Percentiles rank a stretch among this genome's conserved stretches.
Conservation (phyloP, 2,113 vertebrate genomes). For the Isurus oxyrinchus region DNA sequence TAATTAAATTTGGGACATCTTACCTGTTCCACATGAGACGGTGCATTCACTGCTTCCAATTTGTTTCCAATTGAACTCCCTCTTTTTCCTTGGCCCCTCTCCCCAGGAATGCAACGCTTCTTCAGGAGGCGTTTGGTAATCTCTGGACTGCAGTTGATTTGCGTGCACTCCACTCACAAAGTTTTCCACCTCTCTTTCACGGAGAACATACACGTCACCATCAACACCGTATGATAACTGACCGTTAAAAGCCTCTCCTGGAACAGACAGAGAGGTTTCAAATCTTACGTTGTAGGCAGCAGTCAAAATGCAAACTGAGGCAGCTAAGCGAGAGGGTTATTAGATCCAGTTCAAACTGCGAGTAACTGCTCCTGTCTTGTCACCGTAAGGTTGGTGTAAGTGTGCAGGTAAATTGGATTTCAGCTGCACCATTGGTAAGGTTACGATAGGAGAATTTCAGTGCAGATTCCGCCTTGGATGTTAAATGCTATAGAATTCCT, state of each 20-base stretch:
- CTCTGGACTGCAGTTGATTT: constrained; percentile 23
- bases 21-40: neutral
- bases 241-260: constrained; percentile 18
- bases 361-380: neutral
- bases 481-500: neutral
- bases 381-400: neutral
- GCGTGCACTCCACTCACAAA: constrained; percentile 1
- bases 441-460: neutral
- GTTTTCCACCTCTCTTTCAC: constrained; percentile 16
- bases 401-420: neutral
- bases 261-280: neutral
- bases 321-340: neutral
- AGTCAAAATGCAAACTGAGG: neutral
- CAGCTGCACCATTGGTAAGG: neutral
- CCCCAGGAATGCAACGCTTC: neutral
- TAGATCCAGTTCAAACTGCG: neutral
- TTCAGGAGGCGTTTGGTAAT: constrained; percentile 5
- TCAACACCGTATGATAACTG: neutral
- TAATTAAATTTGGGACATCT: neutral
- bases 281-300: neutral
- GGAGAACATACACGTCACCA: neutral
- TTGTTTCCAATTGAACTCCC: constrained; percentile 31
- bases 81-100: constrained; percentile 19
- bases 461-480: neutral
- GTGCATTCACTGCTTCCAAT: constrained; percentile 25